Base-by-base conservation (phyloP, 2,797 vertebrate genomes). In the Eulemur rubriventer region DNA sequence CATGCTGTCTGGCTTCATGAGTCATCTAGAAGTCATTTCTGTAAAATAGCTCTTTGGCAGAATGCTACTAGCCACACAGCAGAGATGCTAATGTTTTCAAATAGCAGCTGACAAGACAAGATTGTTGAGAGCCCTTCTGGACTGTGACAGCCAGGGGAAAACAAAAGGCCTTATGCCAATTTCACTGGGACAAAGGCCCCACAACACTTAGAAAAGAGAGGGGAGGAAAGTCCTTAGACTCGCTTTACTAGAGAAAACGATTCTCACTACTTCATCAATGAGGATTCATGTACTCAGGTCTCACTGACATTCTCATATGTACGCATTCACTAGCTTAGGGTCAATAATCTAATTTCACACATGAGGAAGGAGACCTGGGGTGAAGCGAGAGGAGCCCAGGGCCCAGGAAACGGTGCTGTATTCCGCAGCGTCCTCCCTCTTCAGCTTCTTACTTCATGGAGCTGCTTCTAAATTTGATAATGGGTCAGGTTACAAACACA, bases 31-130 rank as follows among this genome's bases (percentile, higher is more conserved):
- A 97, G 96, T 97, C 75, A 80, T 81, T 97, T 97, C 98, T 98
- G 84, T 96, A 93, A 98, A 98, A 91, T 69, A 95, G 98, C 98
- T 98, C 98, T 93, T 97, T 98, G 97, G 83, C 96, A 95, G 97
- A 97, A 94, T 46, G 93, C 81, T 91, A 96, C 95, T 70, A 98
- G 96, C 97, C 97, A 97, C 95, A 84, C 92, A 93, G 98, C 78
- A 98, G 96, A 98, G 97, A 98, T 61, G 96, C 93, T 96, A 97
- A 96, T 98, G 98, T 98, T 98, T 96, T 93, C 96, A 98, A 98
- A 98, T 92, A 98, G 98, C 92, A 98, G 96, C 97, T 95, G 93
- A 94, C 96, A 97, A 98, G 98, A 96, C 88, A 86, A 95, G 87
- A 89, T 93, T 86, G 67, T 55, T 88, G 96, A 98, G 93, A 96